Conservation (phyloP, 2,888 invertebrate species). For the Phaedon cochleariae region DNA sequence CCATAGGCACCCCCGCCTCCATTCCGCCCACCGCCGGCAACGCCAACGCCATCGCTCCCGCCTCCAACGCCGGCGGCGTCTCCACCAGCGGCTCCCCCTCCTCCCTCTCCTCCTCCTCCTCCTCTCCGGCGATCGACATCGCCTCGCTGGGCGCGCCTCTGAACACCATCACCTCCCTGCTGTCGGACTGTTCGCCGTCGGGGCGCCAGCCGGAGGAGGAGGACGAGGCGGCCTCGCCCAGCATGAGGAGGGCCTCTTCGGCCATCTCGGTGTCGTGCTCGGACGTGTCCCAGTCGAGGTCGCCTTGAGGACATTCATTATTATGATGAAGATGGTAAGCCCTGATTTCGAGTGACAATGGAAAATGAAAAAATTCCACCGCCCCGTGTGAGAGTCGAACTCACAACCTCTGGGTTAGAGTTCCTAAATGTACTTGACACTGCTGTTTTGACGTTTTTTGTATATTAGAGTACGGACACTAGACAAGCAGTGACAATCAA, state of each 20-base stretch:
- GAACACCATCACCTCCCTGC: slow-evolving; percentile 43
- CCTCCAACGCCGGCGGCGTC: slow-evolving; percentile 23
- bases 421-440: no score
- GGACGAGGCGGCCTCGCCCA: slow-evolving; percentile 33
- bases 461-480: no score
- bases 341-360: no score
- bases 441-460: no score
- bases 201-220: slow-evolving; percentile 30
- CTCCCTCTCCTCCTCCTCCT: no score
- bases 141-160: slow-evolving; percentile 25
- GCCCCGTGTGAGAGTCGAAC: no score
- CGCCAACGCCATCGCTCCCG: slow-evolving; percentile 38
- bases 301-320: slow-evolving; percentile 61
- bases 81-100: slow-evolving; percentile 20
- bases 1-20: slow-evolving; percentile 40
- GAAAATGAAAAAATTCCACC: no score
- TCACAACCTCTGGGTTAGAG: no score
- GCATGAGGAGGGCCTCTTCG: slow-evolving; percentile 53
- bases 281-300: slow-evolving; percentile 79
- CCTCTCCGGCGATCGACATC: no score
- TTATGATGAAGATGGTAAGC: no score
- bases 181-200: slow-evolving; percentile 29
- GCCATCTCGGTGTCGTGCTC: slow-evolving; percentile 68
- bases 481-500: no score
- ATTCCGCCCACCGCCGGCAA: no score